Conservation (phyloP, 2,113 vertebrate genomes). For the Apaloderma vittatum region DNA sequence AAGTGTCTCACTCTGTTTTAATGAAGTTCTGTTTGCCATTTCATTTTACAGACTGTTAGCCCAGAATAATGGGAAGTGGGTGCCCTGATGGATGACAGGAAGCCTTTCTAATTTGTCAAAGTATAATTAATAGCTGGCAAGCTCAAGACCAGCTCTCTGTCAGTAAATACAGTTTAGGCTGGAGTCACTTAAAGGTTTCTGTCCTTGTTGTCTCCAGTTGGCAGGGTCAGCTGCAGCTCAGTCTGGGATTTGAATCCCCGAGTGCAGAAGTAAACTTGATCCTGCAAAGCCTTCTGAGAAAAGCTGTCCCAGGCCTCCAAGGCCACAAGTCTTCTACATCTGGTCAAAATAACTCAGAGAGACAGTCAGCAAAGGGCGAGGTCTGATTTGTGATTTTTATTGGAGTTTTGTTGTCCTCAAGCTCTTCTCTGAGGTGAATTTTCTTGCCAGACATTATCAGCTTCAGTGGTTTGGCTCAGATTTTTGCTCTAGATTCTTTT, state of each 20-base stretch:
- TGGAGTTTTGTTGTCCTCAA: conserved; percentile 27
- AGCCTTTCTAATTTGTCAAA: conserved; percentile 50
- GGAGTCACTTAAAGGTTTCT: conserved; percentile 35
- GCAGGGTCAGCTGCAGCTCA: neutral
- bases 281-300: neutral
- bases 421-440: conserved; percentile 9
- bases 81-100: conserved; percentile 1
- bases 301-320: neutral
- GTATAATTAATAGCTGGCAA: conserved; percentile 53
- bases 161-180: neutral
- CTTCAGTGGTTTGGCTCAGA: conserved; percentile 54
- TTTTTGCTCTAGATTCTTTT: conserved; percentile 68
- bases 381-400: conserved; percentile 3
- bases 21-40: conserved; percentile 31
- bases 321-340: neutral
- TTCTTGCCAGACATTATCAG: conserved; percentile 68
- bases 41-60: conserved; percentile 51
- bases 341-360: conserved; percentile 48
- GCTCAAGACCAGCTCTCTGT: neutral
- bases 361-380: conserved; percentile 10
- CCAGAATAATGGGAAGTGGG: conserved; percentile 39
- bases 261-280: neutral
- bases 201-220: neutral
- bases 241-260: neutral
- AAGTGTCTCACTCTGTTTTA: conserved; percentile 26